Evolutionary conservation across 2,113 vertebrate species (phyloP), one percentile per base, ranked within the genome.

Genomic region (Microcebus ravelobensis): DNA sequence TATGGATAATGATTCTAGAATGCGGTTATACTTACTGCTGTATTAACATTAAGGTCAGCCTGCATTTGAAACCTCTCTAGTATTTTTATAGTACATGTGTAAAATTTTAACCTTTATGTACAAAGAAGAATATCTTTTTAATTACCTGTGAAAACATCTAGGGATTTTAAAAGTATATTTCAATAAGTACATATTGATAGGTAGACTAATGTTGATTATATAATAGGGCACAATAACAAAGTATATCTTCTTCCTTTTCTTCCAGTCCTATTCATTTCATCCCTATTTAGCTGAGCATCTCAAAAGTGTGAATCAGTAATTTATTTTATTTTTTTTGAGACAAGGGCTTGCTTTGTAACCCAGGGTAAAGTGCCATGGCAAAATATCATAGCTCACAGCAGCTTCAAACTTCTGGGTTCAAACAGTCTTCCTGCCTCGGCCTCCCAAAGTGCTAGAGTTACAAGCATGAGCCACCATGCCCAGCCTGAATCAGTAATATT

Each of bases 1-100:
- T 99, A 96, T 99, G 99, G 99, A 98, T 99, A 96, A 98, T 99
- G 97, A 98, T 99, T 97, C 98, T 99, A 91, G 99, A 99, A 98
- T 98, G 98, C 97, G 99, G 99, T 74, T 99, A 99, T 94, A 99
- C 99, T 12, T 99, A 99, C 98, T 99, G 99, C 96, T 99, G 98
- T n/a, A 96, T 99, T 97, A 99, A 99, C 96, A 99, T 99, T 71
- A 99, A 99, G 99, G 99, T 99, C 98, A 98, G 2, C 94, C 81
- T 86, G 3, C 76, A 79, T 94, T 96, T 95, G 84, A 76, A 97
- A 87, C 88, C 87, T 91, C 87, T 31, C 6, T 68, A 14, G 0
- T 83, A 52, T 48, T 82, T 85, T 87, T 97, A 83, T 67, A 68
- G 34, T 90, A 82, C 0, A 0, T 73, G 5, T 70, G 9, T 50